Evolutionary conservation across 2,113 vertebrate species (phyloP), one percentile per base, ranked within the genome.

Genomic region (Ptilonorhynchus violaceus): DNA sequence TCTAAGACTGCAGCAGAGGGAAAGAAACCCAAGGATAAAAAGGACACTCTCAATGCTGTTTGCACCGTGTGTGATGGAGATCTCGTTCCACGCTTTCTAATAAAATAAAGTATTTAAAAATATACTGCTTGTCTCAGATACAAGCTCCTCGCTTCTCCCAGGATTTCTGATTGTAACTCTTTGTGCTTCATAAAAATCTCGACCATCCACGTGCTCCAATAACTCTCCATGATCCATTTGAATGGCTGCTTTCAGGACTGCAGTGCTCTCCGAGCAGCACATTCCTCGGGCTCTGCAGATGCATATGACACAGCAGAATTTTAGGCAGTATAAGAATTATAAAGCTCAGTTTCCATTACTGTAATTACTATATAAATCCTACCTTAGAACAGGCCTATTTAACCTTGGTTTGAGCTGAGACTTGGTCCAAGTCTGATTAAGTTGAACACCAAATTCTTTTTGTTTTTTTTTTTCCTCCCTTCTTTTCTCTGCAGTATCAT

Each of bases 311-410:
- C 95, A 94, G 96, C 92, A 96, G 91, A 95, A 97, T 95, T 93
- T 88, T 91, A 94, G 89, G 92, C 94, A 88, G 63, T 95, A 83
- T 89, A 88, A 94, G 93, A 97, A 89, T 89, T 89, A 77, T 89
- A 96, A 96, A 96, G 93, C 93, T 97, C 93, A 31, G 66, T 92
- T 95, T 97, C 96, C 93, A 96, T 97, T 97, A 97, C 93, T 67
- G 64, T 97, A 96, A 96, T 96, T 96, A 80, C 95, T 81, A 44
- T 96, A 97, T 97, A 96, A 97, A 96, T 97, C 92, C 87, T 91
- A 78, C 80, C 64, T 94, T 94, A 90, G 83, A 93, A 92, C 77
- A 91, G 92, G 92, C 83, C 93, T 96, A 11, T 93, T 95, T 97
- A 97, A 96, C 96, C 95, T 95, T 95, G 85, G 79, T 82, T 95